Evolutionary conservation across 2,113 vertebrate species (phyloP).

Genomic region (Malurus melanocephalus): DNA sequence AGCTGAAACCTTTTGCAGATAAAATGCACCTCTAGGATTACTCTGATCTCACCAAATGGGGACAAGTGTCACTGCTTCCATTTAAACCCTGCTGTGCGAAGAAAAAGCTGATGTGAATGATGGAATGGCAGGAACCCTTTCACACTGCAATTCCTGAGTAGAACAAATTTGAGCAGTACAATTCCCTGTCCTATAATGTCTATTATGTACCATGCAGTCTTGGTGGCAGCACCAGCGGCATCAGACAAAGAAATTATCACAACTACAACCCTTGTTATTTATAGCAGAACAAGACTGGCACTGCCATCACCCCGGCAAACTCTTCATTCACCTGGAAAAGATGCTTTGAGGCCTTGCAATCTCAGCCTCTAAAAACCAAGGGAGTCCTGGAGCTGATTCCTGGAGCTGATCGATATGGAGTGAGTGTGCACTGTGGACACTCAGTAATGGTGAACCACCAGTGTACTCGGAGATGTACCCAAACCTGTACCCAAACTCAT

Average conservation of each 20-base stretch:
- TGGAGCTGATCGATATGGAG: background rate
- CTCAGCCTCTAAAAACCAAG: background rate
- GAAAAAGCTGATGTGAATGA: background rate
- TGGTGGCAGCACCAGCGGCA: background rate
- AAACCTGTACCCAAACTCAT: too few relatives aligned
- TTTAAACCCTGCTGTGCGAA: conserved; percentile 14
- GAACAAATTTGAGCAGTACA: background rate
- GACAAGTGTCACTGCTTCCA: conserved; percentile 20
- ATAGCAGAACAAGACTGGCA: background rate
- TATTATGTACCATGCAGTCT: background rate
- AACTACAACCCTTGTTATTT: background rate
- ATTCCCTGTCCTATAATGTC: background rate
- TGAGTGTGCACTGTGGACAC: background rate
- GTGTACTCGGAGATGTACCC: background rate
- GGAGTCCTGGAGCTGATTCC: background rate
- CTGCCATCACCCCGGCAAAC: background rate
- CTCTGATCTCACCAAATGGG: background rate
- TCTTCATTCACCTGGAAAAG: background rate
- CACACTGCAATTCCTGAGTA: background rate
- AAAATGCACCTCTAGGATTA: conserved; percentile 33
- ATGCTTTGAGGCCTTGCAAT: background rate
- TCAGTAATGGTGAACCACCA: background rate
- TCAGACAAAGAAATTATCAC: background rate
- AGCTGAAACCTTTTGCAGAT: conserved; percentile 13
- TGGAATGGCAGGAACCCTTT: background rate